These are phyloP conservation scores for Beroe ovata DNA, from an alignment of 37 sponge, comb jelly and placozoan genomes.

Conservation along the genomic window DNA sequence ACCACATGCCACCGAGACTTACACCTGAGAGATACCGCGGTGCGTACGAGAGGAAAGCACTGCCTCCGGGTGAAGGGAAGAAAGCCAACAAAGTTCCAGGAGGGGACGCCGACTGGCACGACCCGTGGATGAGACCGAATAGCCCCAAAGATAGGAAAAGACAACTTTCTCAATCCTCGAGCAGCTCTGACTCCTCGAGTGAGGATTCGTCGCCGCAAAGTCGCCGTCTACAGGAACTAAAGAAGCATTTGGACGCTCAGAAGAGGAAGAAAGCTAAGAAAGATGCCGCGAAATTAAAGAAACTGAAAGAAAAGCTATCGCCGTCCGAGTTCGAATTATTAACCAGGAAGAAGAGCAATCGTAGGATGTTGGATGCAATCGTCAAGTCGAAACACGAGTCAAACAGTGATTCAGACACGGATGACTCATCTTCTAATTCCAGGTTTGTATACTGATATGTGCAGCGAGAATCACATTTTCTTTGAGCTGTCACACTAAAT, in stretches of 20 bases:
- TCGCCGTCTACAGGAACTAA: neutral
- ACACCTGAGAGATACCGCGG: conserved; percentile 60
- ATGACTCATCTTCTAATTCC: conserved; percentile 30
- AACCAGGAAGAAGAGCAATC: conserved; percentile 9
- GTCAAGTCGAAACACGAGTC: conserved; percentile 22
- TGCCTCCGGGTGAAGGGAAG: neutral
- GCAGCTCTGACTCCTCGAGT: conserved; percentile 10
- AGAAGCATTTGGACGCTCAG: conserved; percentile 9
- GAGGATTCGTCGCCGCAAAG: conserved; percentile 2
- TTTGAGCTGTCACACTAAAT: no score
- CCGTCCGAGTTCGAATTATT: conserved; percentile 32
- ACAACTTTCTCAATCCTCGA: neutral
- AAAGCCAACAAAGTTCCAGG: neutral
- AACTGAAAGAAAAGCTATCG: conserved; percentile 38
- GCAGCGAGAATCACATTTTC: no score
- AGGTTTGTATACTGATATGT: no score
- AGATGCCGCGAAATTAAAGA: conserved; percentile 56
- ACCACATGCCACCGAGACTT: neutral
- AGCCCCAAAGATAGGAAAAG: conserved; percentile 54
- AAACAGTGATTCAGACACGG: conserved; percentile 21
- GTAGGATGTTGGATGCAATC: neutral
- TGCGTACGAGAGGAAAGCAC: conserved; percentile 16
- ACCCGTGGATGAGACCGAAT: conserved; percentile 60
- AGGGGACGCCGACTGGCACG: conserved; percentile 49
- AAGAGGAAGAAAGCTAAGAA: conserved; percentile 40